A percentile compares a stretch with the other conserved stretches of the same genome.
Conservation (phyloP, 1,140 invertebrate genomes). For the Geopemphigus sp. region DNA sequence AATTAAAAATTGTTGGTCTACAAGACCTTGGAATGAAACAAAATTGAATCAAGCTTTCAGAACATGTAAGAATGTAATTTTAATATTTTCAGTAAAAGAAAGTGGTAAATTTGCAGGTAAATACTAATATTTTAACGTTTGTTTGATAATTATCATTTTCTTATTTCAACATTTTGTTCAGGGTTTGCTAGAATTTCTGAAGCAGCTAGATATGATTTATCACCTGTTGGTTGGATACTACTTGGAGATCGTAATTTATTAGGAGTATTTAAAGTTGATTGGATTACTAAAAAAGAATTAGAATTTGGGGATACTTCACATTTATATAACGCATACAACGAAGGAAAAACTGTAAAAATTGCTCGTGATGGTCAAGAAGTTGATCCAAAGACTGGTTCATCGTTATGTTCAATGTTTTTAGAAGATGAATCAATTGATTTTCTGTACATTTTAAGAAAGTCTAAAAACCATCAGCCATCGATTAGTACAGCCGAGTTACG, state of each 20-base stretch:
- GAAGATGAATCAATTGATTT: slow-evolving; percentile 91
- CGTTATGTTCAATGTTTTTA: slow-evolving; percentile 90
- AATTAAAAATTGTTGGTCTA: slow-evolving; percentile 95
- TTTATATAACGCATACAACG: slow-evolving; percentile 97
- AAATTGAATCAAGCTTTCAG: slow-evolving; percentile 92
- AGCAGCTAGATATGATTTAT: slow-evolving; percentile 84
- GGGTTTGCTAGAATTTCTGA: slow-evolving; percentile 87
- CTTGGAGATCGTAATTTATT: slow-evolving; percentile 88
- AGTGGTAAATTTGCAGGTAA: slow-evolving; percentile 79
- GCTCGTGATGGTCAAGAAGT: slow-evolving; percentile 98
- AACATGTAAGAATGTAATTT: slow-evolving; percentile 88
- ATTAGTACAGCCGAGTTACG: slow-evolving; percentile 41
- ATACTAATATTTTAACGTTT: not conserved
- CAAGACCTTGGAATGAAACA: slow-evolving; percentile 92
- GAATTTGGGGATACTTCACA: slow-evolving; percentile 89
- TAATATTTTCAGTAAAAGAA: slow-evolving; percentile 97
- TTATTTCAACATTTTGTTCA: not conserved
- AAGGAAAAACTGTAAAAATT: slow-evolving; percentile 97
- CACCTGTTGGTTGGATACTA: slow-evolving; percentile 89
- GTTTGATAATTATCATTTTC: slow-evolving; percentile 2
- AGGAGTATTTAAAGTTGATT: slow-evolving; percentile 94
- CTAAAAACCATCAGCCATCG: slow-evolving; percentile 68
- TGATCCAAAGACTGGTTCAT: slow-evolving; percentile 90
- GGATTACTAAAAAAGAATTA: slow-evolving; percentile 93
- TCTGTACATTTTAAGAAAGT: slow-evolving; percentile 82